Conservation (phyloP, 2,113 vertebrate species). For the Erinaceus europaeus region DNA sequence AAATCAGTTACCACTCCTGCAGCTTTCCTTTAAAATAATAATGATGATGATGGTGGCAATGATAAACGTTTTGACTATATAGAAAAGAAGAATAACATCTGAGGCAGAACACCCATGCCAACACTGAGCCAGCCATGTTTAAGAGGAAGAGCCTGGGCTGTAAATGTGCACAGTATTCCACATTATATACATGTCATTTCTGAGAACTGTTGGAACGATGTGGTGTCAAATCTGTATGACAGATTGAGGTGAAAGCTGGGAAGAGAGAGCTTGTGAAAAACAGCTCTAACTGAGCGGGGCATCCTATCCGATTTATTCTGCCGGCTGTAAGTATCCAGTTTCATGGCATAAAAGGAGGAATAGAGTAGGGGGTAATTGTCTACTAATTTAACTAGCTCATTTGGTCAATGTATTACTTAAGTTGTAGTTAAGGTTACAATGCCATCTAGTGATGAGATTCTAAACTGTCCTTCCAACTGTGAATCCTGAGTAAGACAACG, state of each 20-base stretch:
- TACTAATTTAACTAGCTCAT: constrained; percentile 82
- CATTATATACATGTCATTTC: constrained; percentile 99
- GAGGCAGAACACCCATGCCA: constrained; percentile 71
- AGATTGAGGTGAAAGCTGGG: constrained; percentile 99
- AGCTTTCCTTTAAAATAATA: constrained; percentile 38
- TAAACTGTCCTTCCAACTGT: constrained; percentile 41
- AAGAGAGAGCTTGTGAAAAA: constrained; percentile 90
- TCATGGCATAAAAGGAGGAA: constrained; percentile 73
- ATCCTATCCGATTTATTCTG: constrained; percentile 90
- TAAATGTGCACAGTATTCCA: constrained; percentile 99
- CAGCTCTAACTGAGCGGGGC: constrained; percentile 89
- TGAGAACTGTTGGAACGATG: constrained; percentile 92
- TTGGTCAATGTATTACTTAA: constrained; percentile 74
- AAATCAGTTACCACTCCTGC: constrained; percentile 17
- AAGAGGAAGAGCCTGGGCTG: constrained; percentile 85
- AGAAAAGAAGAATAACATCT: constrained; percentile 58
- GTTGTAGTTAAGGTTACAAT: constrained; percentile 78
- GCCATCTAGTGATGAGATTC: constrained; percentile 84
- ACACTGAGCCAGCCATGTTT: constrained; percentile 74
- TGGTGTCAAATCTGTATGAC: constrained; percentile 99
- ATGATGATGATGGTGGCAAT: neutral
- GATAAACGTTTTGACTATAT: constrained; percentile 26
- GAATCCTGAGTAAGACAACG: neutral
- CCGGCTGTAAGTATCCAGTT: constrained; percentile 84
- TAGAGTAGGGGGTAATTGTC: constrained; percentile 80